Percentiles rank a stretch among this genome's conserved stretches.
These are phyloP conservation scores for Platysteira castanea DNA, from an alignment of 2,113 vertebrate genomes.

Conservation along the genomic window DNA sequence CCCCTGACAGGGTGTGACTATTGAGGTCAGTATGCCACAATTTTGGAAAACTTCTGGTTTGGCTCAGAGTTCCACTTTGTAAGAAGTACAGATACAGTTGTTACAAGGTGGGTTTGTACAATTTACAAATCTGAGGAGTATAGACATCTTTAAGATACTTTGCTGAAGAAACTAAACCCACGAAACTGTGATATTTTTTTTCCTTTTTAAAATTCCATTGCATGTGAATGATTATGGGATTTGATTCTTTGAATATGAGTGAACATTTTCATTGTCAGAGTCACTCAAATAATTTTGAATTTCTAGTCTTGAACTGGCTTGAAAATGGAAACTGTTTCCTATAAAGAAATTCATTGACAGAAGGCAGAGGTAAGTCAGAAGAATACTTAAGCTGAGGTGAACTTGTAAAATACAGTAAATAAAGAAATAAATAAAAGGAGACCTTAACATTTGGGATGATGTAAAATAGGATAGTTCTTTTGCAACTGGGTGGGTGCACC, in stretches of 20 bases:
- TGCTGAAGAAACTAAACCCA: not conserved
- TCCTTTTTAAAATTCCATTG: not conserved
- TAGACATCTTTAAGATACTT: not conserved
- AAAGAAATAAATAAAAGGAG: not conserved
- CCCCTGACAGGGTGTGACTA: not conserved
- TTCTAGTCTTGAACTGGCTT: not conserved
- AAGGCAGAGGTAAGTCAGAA: not conserved
- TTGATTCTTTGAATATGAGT: not conserved
- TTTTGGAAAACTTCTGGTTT: not conserved
- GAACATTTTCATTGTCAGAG: not conserved
- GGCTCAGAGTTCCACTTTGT: not conserved
- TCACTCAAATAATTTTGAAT: not conserved
- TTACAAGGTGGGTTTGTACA: not conserved
- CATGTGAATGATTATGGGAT: not conserved
- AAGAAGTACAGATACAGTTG: not conserved
- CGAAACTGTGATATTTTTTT: not conserved
- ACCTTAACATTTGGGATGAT: not conserved
- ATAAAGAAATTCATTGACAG: not conserved
- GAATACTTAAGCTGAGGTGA: not conserved
- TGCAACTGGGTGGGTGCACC: rapidly evolving
- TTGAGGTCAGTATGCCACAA: not conserved
- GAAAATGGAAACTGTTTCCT: not conserved
- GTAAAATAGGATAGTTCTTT: not conserved
- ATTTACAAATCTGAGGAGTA: not conserved
- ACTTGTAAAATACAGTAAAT: not conserved